Base-by-base conservation (phyloP, 2,888 invertebrate genomes). In the Nysson spinosus region DNA sequence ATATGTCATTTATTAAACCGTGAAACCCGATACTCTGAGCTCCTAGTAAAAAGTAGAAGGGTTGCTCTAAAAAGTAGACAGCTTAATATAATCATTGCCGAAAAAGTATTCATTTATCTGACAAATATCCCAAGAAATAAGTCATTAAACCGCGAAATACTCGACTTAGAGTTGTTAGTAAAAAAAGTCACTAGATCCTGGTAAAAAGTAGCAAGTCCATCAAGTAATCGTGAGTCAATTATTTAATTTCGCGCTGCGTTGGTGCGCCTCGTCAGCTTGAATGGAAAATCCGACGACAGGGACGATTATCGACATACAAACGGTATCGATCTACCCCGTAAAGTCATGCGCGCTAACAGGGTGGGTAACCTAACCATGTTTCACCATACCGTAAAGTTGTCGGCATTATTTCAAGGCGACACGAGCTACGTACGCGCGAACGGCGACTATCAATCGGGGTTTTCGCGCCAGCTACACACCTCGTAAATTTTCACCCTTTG, bases 401-500 rank as follows among this genome's bases (percentile, higher is more conserved):
- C 49, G 47, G 61, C 60, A 68, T 73, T 68, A 64, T 71, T 72
- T 50, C 49, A 55, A 54, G 69, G 22, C 52, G 34, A 7, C 34
- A 30, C 52, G 14, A 37, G 47, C 39, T 35, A 46, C 28, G 19
- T 9, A 14, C 12, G 34, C 12, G 14, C n/a, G 20, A 11, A 6
- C 7, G 44, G 40, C 54, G 57, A 54, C 66, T 81, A 81, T 81
- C 81, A 81, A 82, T 84, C 82, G 81, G 76, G 66, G 75, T 78
- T 79, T 78, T 74, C 71, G 71, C 66, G 62, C 54, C 69, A 63
- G 72, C 67, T 66, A 75, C 79, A 69, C 75, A 66, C 72, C 82
- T 84, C 85, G 81, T 85, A 85, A 85, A 85, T 85, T 84, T 83
- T 80, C 83, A 80, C 85, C 85, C 84, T 85, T 83, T 83, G 83